Conservation (phyloP, 2,113 vertebrate genomes). For the Scolopax mira region DNA sequence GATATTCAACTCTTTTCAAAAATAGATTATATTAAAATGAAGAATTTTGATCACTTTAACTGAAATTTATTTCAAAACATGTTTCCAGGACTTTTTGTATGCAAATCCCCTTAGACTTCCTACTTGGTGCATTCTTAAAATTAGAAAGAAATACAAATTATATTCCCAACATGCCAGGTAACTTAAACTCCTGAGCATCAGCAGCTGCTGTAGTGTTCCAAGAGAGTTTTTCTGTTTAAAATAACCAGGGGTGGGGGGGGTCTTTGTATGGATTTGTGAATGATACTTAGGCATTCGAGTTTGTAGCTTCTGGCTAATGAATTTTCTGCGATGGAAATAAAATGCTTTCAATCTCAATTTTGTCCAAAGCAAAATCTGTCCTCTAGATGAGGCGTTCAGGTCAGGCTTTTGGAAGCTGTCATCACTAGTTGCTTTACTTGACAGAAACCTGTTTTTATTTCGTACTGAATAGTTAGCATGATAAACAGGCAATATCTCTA, state of each 20-base stretch:
- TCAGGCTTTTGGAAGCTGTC: background rate
- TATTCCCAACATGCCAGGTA: background rate
- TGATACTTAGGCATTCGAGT: background rate
- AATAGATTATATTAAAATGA: background rate
- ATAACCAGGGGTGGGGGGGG: background rate
- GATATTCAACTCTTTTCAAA: background rate
- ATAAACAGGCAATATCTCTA: background rate
- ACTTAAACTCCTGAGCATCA: background rate
- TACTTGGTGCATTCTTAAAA: background rate
- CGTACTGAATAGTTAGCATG: background rate
- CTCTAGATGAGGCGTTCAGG: background rate
- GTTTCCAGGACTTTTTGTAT: background rate
- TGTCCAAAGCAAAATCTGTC: background rate
- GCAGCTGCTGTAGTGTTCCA: background rate
- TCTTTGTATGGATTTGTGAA: background rate
- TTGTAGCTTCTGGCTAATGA: background rate
- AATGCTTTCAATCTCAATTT: background rate
- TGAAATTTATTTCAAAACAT: background rate
- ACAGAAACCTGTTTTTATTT: conserved; percentile 14
- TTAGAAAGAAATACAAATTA: too few relatives aligned
- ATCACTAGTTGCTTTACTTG: background rate
- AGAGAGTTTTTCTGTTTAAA: background rate
- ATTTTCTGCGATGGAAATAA: background rate
- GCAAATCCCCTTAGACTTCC: background rate
- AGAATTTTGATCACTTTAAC: background rate